Evolutionary conservation across 2,113 vertebrate genomes (phyloP).

Genomic region (Azemiops feae): DNA sequence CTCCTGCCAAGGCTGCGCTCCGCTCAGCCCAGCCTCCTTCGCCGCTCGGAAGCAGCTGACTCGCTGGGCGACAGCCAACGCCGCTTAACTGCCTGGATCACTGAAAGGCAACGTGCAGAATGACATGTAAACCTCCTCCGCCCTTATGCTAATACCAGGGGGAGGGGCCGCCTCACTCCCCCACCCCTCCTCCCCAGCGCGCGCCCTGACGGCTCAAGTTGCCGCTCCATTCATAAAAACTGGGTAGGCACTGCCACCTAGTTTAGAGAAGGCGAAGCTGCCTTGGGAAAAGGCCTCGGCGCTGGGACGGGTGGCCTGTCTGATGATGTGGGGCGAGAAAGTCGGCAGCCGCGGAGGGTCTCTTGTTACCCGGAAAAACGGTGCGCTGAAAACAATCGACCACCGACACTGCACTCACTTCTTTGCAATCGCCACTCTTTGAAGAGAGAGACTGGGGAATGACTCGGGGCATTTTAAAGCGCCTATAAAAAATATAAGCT

Average conservation of each 20-base stretch:
- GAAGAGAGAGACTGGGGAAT: not conserved
- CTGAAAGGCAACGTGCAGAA: conserved; percentile 73
- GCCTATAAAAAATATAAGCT: not conserved
- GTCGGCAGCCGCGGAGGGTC: not conserved
- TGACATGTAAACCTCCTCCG: conserved; percentile 71
- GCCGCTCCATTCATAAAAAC: conserved; percentile 63
- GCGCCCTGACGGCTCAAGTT: not conserved
- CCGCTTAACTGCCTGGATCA: conserved; percentile 61
- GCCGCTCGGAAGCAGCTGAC: conserved; percentile 71
- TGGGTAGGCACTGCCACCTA: conserved; percentile 23
- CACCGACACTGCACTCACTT: not conserved
- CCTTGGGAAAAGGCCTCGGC: not conserved
- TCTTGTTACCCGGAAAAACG: not conserved
- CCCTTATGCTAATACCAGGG: conserved; percentile 60
- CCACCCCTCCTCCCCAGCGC: conserved; percentile 47
- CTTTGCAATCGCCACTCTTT: not conserved
- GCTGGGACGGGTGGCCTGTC: not conserved
- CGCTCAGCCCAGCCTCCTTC: conserved; percentile 40
- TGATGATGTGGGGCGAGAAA: not conserved
- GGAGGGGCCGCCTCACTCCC: conserved; percentile 50
- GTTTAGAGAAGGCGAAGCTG: not conserved
- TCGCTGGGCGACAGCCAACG: conserved; percentile 67
- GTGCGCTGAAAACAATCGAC: not conserved
- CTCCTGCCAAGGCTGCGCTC: not conserved
- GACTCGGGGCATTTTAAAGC: not conserved